A percentile compares a stretch with the other conserved stretches of the same genome.
These are phyloP conservation scores for Okamejei kenojei DNA, from an alignment of 2,797 vertebrate genomes.

Conservation along the genomic window DNA sequence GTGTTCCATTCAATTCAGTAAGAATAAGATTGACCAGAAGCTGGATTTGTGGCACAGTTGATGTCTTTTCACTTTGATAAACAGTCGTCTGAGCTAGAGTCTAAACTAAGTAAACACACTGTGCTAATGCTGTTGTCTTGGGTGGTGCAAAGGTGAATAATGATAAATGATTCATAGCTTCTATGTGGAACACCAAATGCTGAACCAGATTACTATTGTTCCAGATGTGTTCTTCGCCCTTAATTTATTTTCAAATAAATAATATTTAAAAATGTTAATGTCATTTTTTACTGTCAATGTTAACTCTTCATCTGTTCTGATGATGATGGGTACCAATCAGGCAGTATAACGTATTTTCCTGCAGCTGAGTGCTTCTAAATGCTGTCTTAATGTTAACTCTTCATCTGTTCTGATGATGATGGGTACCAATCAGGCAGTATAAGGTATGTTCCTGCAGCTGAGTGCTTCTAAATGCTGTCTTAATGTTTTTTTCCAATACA, in stretches of 20 bases:
- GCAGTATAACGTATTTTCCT: neutral
- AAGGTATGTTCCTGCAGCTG: neutral
- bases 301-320: neutral
- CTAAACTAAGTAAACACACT: neutral
- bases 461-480: neutral
- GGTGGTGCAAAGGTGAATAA: neutral
- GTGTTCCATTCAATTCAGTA: neutral
- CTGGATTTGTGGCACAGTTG: neutral
- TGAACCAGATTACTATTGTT: neutral
- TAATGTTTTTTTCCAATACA: slow-evolving; percentile 51
- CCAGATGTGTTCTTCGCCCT: neutral
- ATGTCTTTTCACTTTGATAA: neutral
- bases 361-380: neutral
- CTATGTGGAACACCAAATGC: neutral
- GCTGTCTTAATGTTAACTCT: slow-evolving; percentile 41
- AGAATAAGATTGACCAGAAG: slow-evolving; percentile 24
- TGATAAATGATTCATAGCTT: neutral
- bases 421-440: neutral
- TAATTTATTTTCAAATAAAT: neutral
- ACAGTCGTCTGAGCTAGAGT: neutral
- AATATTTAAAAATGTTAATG: neutral
- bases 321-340: neutral
- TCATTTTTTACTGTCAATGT: neutral
- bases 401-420: too few species aligned
- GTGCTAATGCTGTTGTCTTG: neutral